Conservation (phyloP, 2,113 vertebrate genomes). For the Seriola dumerili region DNA sequence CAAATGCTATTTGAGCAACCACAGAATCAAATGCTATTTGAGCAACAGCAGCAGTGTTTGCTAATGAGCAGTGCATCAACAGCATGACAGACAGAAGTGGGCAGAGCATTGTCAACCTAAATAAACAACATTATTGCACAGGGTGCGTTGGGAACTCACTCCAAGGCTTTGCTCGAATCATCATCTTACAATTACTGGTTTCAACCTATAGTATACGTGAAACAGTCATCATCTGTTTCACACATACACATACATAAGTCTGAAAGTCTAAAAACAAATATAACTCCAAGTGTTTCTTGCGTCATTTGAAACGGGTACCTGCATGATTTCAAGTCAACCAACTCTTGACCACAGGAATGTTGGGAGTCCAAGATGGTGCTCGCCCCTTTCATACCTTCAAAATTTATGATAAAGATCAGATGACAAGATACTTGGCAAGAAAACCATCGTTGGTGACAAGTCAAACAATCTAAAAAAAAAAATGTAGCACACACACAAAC, state of each 20-base stretch:
- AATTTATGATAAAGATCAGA: constrained; percentile 15
- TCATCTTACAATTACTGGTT: not conserved
- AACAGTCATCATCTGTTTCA: too few species aligned
- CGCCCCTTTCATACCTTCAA: not conserved
- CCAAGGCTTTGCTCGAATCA: constrained; percentile 12
- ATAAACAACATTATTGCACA: constrained; percentile 46
- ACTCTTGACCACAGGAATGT: not conserved
- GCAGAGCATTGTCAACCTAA: constrained; percentile 12
- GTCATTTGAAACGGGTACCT: not conserved
- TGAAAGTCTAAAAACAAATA: not conserved
- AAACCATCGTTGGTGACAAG: constrained; percentile 11
- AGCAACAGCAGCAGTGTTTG: constrained; percentile 16
- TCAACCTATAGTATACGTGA: not conserved
- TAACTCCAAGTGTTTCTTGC: not conserved
- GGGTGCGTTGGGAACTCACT: constrained; percentile 19
- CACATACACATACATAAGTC: too few species aligned
- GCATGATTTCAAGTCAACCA: not conserved
- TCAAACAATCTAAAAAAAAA: not conserved
- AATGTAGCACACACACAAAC: not conserved
- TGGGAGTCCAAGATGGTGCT: not conserved
- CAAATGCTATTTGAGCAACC: constrained; percentile 10
- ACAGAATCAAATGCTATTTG: not conserved
- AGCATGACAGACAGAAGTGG: not conserved
- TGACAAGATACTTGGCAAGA: not conserved
- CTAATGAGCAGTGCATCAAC: constrained; percentile 32